phyloP scores from a whole-genome alignment of 2,797 vertebrate genomes.

The Halcyon smyrnensis region DNA sequence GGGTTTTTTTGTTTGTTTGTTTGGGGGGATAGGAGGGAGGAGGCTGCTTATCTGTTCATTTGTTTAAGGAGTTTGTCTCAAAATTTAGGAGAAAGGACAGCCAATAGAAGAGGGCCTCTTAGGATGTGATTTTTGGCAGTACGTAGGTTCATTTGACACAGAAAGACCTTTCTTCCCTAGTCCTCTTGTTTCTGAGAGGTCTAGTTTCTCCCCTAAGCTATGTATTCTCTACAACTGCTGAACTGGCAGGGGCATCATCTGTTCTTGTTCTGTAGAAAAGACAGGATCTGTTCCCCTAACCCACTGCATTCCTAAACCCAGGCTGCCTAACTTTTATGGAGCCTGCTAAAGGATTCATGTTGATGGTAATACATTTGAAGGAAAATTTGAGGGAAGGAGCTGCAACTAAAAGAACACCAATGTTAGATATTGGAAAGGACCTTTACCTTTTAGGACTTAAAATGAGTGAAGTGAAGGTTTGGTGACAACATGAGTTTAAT shows the following conservation, averaged over 20 bases:
- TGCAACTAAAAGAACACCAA: neutral
- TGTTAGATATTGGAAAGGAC: neutral
- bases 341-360: neutral
- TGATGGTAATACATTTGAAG: neutral
- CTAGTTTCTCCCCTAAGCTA: neutral
- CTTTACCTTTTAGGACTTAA: neutral
- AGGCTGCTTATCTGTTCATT: neutral
- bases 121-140: neutral
- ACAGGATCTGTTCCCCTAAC: neutral
- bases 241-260: neutral
- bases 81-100: neutral
- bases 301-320: neutral
- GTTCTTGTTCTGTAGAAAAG: neutral
- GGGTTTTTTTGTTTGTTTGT: neutral
- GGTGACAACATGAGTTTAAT: neutral
- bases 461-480: neutral
- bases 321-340: neutral
- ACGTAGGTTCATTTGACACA: neutral
- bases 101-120: neutral
- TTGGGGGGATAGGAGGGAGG: neutral
- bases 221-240: neutral
- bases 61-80: neutral
- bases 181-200: neutral
- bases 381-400: neutral
- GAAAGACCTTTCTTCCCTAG: neutral